Evolutionary conservation across 2,888 invertebrate genomes (phyloP), one percentile per base, ranked within the genome.

Genomic region (Oxycera nigricornis): DNA sequence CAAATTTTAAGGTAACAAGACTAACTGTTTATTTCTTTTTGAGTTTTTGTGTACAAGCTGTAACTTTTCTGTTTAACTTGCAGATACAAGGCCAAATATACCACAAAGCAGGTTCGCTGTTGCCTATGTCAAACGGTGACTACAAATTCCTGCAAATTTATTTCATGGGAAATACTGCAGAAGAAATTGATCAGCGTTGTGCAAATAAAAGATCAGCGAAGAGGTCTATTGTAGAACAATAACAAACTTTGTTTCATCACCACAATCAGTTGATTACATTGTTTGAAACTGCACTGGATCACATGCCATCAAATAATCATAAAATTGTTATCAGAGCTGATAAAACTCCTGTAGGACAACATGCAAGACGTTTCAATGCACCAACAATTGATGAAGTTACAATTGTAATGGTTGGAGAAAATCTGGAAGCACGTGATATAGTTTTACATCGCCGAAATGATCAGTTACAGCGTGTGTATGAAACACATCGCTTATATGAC

Each of bases 311-410:
- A 75, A 81, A 83, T 79, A 74, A 81, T 73, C 77, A 82, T 75
- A 81, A 79, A 79, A 76, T 83, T 55, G 80, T 82, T 2, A 82
- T 83, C 72, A 78, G 75, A 79, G 81, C 82, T 30, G 82, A 83
- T 76, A 83, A 81, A 79, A 76, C 61, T 76, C 82, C 82, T 61
- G 73, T 77, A 24, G 82, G 82, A 73, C 59, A 77, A 78, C 81
- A 83, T 75, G 79, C 75, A 78, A 20, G 81, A 67, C 77, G 76
- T 76, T 83, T 79, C 77, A 83, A 83, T 80, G 82, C 82, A 62
- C 82, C 82, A 74, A 81, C 80, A 50, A 78, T 82, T 28, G 79
- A 82, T 79, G 82, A 83, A 80, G 82, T 83, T 55, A 82, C 81
- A 17, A 79, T 82, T 67, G 76, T 82, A n/a, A 28, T 61, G 20